These are phyloP conservation scores for Diploptera punctata DNA, from an alignment of 2,888 invertebrate species.

Conservation along the genomic window DNA sequence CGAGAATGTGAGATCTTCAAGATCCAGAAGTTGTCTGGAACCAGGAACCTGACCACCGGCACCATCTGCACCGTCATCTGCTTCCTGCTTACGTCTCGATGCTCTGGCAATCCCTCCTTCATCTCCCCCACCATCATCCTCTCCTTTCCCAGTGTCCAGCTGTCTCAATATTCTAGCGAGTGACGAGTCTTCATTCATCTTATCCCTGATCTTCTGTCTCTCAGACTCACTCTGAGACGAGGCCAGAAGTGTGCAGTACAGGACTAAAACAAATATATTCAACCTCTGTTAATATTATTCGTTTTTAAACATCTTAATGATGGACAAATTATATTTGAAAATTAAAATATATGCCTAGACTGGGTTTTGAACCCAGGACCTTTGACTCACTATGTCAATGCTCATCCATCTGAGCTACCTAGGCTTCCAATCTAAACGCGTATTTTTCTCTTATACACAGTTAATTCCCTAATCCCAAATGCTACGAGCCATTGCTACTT, in stretches of 20 bases:
- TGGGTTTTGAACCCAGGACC: too few relatives aligned
- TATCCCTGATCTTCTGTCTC: constrained; percentile 81
- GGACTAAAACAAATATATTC: too few relatives aligned
- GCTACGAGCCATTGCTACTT: too few relatives aligned
- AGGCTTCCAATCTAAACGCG: too few relatives aligned
- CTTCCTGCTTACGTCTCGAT: constrained; percentile 46
- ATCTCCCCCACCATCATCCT: constrained; percentile 67
- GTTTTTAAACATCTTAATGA: too few relatives aligned
- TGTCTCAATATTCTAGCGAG: constrained; percentile 85
- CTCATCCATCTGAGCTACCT: too few relatives aligned
- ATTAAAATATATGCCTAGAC: too few relatives aligned
- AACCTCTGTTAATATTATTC: too few relatives aligned
- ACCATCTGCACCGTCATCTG: constrained; percentile 56
- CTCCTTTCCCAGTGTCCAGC: constrained; percentile 87
- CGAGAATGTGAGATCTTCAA: constrained; percentile 91
- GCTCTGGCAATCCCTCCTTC: constrained; percentile 47
- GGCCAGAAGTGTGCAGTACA: constrained; percentile 95
- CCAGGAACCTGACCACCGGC: constrained; percentile 66
- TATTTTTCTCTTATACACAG: too few relatives aligned
- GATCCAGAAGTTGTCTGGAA: constrained; percentile 77
- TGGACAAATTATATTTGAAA: too few relatives aligned
- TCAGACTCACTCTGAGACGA: constrained; percentile 96
- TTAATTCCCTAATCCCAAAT: too few relatives aligned
- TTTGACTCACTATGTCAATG: too few relatives aligned
- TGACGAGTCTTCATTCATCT: constrained; percentile 86